Percentiles rank a stretch among this genome's conserved stretches.
These are phyloP conservation scores for Tuta absoluta DNA, from an alignment of 2,888 invertebrate genomes.

Conservation along the genomic window DNA sequence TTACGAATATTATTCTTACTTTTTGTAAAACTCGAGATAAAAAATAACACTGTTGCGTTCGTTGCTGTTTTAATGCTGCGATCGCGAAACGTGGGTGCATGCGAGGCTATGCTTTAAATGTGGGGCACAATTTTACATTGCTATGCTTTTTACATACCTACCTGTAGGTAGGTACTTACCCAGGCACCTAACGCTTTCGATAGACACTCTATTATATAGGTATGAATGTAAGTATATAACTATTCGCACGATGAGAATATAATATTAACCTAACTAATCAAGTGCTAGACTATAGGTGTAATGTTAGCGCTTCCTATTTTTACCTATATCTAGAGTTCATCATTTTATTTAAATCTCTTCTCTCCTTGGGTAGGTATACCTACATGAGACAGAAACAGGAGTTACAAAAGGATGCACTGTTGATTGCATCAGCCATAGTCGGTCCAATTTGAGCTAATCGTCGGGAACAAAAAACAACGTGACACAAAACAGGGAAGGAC, in stretches of 20 bases:
- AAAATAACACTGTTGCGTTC: not conserved
- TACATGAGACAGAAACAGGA: not conserved
- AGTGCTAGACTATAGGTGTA: too few species aligned
- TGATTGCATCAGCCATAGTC: slow-evolving; percentile 1
- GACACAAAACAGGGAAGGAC: slow-evolving; percentile 40
- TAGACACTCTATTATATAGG: too few species aligned
- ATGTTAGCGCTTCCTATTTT: too few species aligned
- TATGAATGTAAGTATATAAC: too few species aligned
- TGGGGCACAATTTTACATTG: not conserved
- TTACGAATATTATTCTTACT: not conserved
- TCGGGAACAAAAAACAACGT: not conserved
- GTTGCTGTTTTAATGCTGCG: not conserved
- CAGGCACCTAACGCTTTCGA: too few species aligned
- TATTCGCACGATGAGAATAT: too few species aligned
- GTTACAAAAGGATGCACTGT: not conserved
- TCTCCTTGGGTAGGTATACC: not conserved
- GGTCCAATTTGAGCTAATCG: not conserved
- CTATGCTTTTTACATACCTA: not conserved
- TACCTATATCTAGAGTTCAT: too few species aligned
- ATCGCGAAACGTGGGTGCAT: not conserved
- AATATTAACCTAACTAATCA: too few species aligned
- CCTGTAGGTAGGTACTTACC: too few species aligned
- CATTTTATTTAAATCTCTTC: not conserved
- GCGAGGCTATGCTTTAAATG: not conserved
- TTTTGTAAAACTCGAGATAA: not conserved